Evolutionary conservation across 2,888 invertebrate genomes (phyloP).

Genomic region (Hypercompe scribonia): DNA sequence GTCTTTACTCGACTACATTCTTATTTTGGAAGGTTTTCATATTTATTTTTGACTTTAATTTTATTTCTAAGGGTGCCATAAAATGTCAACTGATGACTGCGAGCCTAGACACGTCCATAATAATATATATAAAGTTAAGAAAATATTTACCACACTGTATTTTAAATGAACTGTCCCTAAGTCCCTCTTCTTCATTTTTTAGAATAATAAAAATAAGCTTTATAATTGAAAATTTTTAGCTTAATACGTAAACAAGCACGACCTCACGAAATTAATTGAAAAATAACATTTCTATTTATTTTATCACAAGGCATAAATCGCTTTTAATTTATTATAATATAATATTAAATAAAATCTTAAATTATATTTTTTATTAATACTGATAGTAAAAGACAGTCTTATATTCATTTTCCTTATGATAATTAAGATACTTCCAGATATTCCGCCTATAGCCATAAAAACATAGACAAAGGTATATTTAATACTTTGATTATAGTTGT

Average conservation of each 20-base stretch:
- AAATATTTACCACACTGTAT: neutral
- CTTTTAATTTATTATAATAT: neutral
- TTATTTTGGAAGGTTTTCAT: no score
- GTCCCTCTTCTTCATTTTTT: neutral
- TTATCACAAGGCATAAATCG: neutral
- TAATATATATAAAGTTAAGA: neutral
- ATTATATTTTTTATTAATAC: no score
- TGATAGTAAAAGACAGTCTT: no score
- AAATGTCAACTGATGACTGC: no score
- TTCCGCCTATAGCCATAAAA: no score
- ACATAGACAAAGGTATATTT: neutral
- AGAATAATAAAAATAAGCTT: neutral
- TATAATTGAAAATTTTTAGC: neutral
- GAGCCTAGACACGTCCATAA: neutral
- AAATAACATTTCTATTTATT: neutral
- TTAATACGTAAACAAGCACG: neutral
- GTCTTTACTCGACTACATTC: no score
- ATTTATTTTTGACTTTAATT: no score
- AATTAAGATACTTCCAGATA: no score
- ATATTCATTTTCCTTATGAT: no score
- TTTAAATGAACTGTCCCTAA: neutral
- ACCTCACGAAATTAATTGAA: neutral
- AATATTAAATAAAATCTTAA: neutral
- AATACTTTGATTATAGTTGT: no score
- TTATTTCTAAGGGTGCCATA: no score